Base-by-base conservation (phyloP, 2,888 invertebrate species). In the Caenorhabditis sp. region DNA sequence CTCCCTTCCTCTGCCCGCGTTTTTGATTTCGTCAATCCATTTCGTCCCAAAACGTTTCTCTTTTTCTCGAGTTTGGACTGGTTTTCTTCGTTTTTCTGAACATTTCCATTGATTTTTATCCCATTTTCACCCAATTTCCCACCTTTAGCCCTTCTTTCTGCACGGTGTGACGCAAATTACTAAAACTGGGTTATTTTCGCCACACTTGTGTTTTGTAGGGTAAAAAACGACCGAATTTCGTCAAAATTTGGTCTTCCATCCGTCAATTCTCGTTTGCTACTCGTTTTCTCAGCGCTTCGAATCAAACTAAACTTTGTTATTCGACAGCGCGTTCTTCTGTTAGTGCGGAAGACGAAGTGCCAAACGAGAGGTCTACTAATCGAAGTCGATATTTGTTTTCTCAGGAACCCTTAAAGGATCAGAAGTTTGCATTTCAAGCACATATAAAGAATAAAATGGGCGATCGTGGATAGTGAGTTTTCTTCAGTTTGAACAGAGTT, bases 391-490 rank as follows among this genome's bases (percentile, higher is more conserved):
- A 58, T 72, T 61, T 77, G 47, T 79, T 82, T 69, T 82, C 77
- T 38, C 77, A 77, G 73, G 63, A 80, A 70, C 72, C 79, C 12
- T 72, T 86, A 28, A 38, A 59, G 35, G 87, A 87, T 59, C 87
- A 87, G 61, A 84, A 84, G 69, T 66, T 74, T 26, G 72, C 77
- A 47, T 87, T 84, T 81, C 87, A 87, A 61, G 41, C 66, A 49
- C 75, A 84, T 66, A 74, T 84, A 76, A 80, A 80, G 58, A 44
- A 35, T 19, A 86, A 79, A 69, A 86, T 86, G 87, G 77, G 87
- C 68, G 87, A 85, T 44, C 51, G 74, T 44, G 81, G 87, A 86
- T 86, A 82, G 86, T 87, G 31, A 83, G 87, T 85, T 75, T 24
- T 3, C 24, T 26, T 7, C 5, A 54, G 14, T 28, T 38, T 38